Evolutionary conservation across 2,888 invertebrate species (phyloP), one percentile per base, ranked within the genome.

Genomic region (Yponomeuta evonymella): DNA sequence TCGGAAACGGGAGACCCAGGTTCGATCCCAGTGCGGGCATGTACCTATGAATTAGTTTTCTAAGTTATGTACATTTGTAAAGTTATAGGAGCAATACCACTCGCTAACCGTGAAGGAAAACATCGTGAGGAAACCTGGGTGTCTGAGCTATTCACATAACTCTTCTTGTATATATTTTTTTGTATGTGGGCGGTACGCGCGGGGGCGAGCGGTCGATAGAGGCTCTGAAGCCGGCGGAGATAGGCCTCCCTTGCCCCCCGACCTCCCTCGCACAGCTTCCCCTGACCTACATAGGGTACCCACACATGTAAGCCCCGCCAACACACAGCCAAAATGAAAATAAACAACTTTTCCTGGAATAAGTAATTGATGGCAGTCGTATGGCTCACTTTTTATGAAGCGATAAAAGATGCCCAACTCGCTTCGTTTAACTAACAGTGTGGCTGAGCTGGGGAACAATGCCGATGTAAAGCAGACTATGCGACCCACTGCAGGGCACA

Each of bases 251-350:
- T 48, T 70, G 75, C 76, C 74, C 75, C 75, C 72, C 72, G 73
- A 74, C 43, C 36, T 36, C 69, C n/a, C 79, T 78, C 83, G 78
- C 83, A 78, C 65, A 67, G 62, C 65, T 66, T 67, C 66, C 64
- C 77, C 86, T 86, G 86, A 86, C 88, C 86, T 82, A 86, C 79
- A 86, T 84, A 82, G 82, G 76, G 78, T 78, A 76, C 74, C 70
- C 73, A 75, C 79, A 76, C 83, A 81, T 78, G 79, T 82, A 79
- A 78, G 75, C 75, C 74, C 76, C 75, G 71, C 77, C 73, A 77
- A 69, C 70, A 70, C 70, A 73, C 63, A 48, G 15, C 1, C 15
- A 58, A 15, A 58, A 15, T 9, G 51, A 15, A 58, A 58, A 58
- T 58, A 58, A 58, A 58, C 51, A 58, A 58, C 51, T 58, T 58